These are phyloP conservation scores for Microtus ochrogaster DNA, from an alignment of 2,113 vertebrate species.

Conservation along the genomic window DNA sequence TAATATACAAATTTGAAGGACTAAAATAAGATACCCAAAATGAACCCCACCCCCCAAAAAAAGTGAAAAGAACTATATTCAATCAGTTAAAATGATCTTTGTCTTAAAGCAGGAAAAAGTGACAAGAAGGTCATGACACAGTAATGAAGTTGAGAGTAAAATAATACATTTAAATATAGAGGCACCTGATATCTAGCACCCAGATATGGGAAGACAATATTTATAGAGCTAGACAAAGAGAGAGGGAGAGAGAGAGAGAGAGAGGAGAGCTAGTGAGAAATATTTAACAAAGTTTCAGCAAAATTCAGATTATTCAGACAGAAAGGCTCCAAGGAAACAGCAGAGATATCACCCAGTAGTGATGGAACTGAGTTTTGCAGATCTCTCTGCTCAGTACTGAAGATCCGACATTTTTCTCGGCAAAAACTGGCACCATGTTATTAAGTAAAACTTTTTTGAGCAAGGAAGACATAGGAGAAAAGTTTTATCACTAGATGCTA, in stretches of 20 bases:
- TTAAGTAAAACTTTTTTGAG: neutral
- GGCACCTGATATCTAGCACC: too few relatives aligned
- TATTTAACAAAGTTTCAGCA: neutral
- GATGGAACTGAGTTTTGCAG: neutral
- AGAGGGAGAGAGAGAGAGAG: neutral
- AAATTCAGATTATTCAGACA: neutral
- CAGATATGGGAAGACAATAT: neutral
- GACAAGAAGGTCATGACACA: neutral
- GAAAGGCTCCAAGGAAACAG: neutral
- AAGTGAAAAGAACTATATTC: neutral
- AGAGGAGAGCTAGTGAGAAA: neutral
- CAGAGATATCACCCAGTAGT: too few relatives aligned
- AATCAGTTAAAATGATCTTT: neutral
- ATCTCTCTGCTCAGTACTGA: neutral
- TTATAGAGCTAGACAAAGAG: neutral
- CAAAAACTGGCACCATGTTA: neutral
- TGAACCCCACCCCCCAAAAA: neutral
- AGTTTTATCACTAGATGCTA: neutral
- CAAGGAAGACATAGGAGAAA: neutral
- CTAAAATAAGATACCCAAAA: neutral
- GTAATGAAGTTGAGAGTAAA: neutral
- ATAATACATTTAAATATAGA: neutral
- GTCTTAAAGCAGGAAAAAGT: neutral
- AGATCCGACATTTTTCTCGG: neutral
- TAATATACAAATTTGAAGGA: neutral